Percentiles rank a stretch among this genome's conserved stretches.
Conservation (phyloP, 2,797 vertebrate species). For the Carduelis carduelis region DNA sequence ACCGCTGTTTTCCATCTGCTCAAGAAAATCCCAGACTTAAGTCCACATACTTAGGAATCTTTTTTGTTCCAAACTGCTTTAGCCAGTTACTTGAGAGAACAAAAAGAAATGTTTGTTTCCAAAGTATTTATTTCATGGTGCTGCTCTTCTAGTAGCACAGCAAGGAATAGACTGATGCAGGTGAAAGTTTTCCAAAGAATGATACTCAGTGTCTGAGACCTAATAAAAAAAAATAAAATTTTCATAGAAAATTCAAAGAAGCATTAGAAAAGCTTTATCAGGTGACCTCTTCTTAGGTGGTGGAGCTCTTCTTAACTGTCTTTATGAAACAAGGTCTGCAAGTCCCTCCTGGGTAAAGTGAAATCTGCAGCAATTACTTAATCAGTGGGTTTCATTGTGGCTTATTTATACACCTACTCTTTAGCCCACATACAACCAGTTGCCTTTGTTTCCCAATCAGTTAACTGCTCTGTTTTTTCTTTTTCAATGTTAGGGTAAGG, state of each 20-base stretch:
- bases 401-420: slow-evolving; percentile 10
- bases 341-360: not conserved
- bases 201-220: not conserved
- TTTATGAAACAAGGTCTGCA: not conserved
- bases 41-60: not conserved
- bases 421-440: slow-evolving; percentile 35
- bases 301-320: not conserved
- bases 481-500: not conserved
- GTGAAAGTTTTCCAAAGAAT: not conserved
- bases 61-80: not conserved
- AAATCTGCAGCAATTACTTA: slow-evolving; percentile 12
- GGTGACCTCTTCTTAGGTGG: not conserved
- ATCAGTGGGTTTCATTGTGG: not conserved
- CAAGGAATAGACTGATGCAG: not conserved
- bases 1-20: not conserved
- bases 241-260: not conserved
- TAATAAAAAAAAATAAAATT: not conserved
- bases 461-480: not conserved
- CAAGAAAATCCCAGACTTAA: not conserved
- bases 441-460: slow-evolving; percentile 27
- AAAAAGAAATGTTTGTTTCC: not conserved
- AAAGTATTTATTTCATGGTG: not conserved
- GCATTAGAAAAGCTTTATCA: not conserved
- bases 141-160: not conserved
- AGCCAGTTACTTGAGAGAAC: not conserved